These are phyloP conservation scores for Apantesis nais DNA, from an alignment of 2,888 invertebrate genomes.

Conservation along the genomic window DNA sequence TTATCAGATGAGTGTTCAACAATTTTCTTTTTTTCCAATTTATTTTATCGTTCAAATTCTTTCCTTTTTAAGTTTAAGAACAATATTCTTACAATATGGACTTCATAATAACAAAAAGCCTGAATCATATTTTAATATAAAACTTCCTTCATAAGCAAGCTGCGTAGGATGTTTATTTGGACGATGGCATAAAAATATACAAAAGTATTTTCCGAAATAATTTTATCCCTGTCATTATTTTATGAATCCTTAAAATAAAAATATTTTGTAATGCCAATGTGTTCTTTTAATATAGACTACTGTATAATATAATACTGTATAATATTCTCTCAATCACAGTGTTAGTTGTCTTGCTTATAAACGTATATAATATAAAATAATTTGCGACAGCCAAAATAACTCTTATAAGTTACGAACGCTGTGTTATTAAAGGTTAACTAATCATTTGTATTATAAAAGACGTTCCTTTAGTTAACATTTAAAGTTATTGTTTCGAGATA, in stretches of 20 bases:
- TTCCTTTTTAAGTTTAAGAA: not conserved
- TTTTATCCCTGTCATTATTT: conserved; percentile 25
- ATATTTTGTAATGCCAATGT: conserved; percentile 25
- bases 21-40: not conserved
- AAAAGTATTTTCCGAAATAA: conserved; percentile 20
- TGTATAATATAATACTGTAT: conserved; percentile 14
- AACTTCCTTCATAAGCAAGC: conserved; percentile 5
- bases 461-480: conserved; percentile 53
- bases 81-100: not conserved
- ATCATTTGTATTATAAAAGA: conserved; percentile 52
- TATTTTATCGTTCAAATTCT: not conserved
- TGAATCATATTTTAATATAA: not conserved
- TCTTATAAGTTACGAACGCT: conserved; percentile 42
- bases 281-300: conserved; percentile 26
- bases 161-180: conserved; percentile 20
- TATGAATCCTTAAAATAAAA: conserved; percentile 20
- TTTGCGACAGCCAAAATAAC: conserved; percentile 67
- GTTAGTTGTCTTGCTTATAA: conserved; percentile 34
- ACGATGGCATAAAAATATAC: conserved; percentile 23
- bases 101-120: not conserved
- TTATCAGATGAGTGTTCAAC: not conserved
- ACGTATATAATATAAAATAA: conserved; percentile 45
- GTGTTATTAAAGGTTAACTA: conserved; percentile 50
- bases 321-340: conserved; percentile 21
- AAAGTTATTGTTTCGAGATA: conserved; percentile 32